These are phyloP conservation scores for Sinosuthora webbiana DNA, from an alignment of 2,113 vertebrate species.

Conservation along the genomic window DNA sequence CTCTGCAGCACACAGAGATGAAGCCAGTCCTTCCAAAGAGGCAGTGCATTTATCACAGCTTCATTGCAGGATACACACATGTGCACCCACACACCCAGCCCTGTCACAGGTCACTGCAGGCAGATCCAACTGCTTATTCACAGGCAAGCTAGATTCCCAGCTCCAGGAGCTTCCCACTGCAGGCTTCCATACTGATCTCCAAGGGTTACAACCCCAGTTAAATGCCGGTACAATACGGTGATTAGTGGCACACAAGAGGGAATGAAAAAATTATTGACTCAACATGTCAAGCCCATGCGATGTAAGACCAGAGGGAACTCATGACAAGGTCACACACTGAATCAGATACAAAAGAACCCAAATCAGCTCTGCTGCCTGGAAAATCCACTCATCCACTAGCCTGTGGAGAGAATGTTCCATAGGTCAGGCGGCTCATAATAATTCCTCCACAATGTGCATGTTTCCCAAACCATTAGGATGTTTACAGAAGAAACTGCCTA, in stretches of 20 bases:
- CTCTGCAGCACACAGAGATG: not conserved
- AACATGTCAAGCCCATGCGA: not conserved
- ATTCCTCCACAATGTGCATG: not conserved
- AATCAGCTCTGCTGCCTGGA: not conserved
- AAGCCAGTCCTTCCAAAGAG: not conserved
- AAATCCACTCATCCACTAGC: not conserved
- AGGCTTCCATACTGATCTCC: not conserved
- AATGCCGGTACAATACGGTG: fast-evolving
- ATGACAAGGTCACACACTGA: not conserved
- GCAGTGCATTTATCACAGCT: not conserved
- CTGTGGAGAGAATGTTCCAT: not conserved
- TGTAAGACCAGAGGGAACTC: not conserved
- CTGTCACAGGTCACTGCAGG: not conserved
- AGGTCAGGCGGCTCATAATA: not conserved
- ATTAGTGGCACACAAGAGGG: not conserved
- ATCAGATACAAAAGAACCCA: not conserved
- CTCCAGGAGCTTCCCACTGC: not conserved
- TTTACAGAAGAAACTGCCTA: not conserved
- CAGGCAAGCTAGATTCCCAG: not conserved
- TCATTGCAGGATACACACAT: not conserved
- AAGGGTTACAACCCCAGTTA: not conserved
- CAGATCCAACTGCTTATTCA: not conserved
- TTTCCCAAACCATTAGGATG: not conserved
- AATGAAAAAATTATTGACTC: not conserved
- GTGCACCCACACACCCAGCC: not conserved